Conservation (phyloP, 1,140 invertebrate genomes). For the Drosophila serrata region DNA sequence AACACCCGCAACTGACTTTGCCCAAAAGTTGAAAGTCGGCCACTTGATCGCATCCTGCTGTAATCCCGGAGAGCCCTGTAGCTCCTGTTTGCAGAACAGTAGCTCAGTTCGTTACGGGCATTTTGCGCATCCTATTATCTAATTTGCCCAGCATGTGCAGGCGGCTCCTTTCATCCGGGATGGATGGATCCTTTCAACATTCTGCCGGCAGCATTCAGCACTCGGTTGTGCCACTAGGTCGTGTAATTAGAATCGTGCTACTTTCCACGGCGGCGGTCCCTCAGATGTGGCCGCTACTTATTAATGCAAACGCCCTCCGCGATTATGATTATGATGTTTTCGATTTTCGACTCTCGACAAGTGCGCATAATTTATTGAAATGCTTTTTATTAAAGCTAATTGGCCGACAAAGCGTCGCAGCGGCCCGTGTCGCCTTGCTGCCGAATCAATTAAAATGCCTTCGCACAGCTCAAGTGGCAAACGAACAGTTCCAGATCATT, state of each 20-base stretch:
- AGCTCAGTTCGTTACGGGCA: conserved; percentile 50
- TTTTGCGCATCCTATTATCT: conserved; percentile 77
- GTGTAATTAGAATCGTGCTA: conserved; percentile 76
- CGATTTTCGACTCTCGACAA: conserved; percentile 30
- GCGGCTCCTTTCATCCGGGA: conserved; percentile 24
- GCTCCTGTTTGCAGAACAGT: conserved; percentile 65
- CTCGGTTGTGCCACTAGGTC: conserved; percentile 59
- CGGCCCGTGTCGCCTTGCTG: conserved; percentile 50
- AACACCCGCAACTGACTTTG: conserved; percentile 76
- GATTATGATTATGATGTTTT: conserved; percentile 37
- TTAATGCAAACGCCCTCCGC: conserved; percentile 71
- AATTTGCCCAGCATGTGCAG: conserved; percentile 66
- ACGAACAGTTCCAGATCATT: conserved; percentile 70
- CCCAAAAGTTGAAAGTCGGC: conserved; percentile 2
- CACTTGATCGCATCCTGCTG: conserved; percentile 63
- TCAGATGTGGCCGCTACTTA: conserved; percentile 59
- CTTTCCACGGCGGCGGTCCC: conserved; percentile 56
- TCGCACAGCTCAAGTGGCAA: conserved; percentile 46
- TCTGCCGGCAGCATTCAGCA: conserved; percentile 1
- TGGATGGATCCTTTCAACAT: conserved; percentile 15
- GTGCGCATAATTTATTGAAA: conserved; percentile 72
- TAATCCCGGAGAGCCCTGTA: conserved; percentile 54
- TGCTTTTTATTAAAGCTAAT: conserved; percentile 80
- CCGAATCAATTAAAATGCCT: conserved; percentile 70
- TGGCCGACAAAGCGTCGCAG: conserved; percentile 58